Evolutionary conservation across 2,888 invertebrate species (phyloP).

Genomic region (Spialia ferax): DNA sequence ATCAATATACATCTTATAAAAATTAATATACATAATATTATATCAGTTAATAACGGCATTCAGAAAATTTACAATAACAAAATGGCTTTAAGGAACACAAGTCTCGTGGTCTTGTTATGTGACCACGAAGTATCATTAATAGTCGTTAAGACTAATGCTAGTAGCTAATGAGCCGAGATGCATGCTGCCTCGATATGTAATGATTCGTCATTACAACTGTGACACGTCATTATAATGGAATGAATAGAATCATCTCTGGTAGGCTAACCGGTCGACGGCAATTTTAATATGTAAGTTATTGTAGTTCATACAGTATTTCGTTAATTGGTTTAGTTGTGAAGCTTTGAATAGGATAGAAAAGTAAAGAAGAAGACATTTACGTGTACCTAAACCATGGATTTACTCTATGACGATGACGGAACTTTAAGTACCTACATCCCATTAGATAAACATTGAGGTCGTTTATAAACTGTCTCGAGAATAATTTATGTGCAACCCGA

Average conservation of each 20-base stretch:
- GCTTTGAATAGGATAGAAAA: background rate
- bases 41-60: background rate
- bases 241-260: slow-evolving; percentile 16
- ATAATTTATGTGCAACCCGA: slow-evolving; percentile 46
- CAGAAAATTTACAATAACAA: slow-evolving; percentile 1
- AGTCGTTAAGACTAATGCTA: slow-evolving; percentile 53
- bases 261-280: background rate
- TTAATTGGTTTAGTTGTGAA: background rate
- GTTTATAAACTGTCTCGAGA: slow-evolving; percentile 46
- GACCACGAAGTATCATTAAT: slow-evolving; percentile 52
- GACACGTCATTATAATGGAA: slow-evolving; percentile 29
- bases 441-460: slow-evolving; percentile 33
- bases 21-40: too few species aligned
- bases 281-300: background rate
- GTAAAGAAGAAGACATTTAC: too few species aligned
- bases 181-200: slow-evolving; percentile 36
- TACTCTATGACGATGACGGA: slow-evolving; percentile 13
- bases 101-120: slow-evolving; percentile 12
- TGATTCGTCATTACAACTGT: slow-evolving; percentile 26
- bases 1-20: too few species aligned
- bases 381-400: background rate
- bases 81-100: background rate
- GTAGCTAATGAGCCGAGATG: slow-evolving; percentile 54
- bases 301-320: background rate
- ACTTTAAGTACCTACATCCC: background rate